Conservation (phyloP, 2,113 vertebrate species). For the Sterrhoptilus dennistouni region DNA sequence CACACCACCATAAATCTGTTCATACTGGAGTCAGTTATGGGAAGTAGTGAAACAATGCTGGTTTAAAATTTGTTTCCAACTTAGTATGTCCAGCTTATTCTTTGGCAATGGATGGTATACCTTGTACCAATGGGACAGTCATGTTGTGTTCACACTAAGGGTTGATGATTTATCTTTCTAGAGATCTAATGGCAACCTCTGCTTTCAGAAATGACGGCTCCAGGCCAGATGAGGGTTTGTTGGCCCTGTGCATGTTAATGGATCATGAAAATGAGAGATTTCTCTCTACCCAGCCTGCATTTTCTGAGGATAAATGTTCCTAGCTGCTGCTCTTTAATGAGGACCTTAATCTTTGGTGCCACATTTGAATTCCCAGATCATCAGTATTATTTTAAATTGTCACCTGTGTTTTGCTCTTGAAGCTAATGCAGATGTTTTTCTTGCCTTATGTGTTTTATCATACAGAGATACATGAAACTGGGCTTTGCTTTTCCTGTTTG, state of each 20-base stretch:
- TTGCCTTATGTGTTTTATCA: rapidly evolving
- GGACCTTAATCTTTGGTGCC: neutral
- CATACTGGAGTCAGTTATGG: neutral
- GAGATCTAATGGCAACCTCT: neutral
- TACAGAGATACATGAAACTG: neutral
- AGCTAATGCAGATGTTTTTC: neutral
- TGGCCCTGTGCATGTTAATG: neutral
- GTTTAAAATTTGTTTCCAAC: neutral
- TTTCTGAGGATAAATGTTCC: neutral
- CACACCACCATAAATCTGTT: neutral
- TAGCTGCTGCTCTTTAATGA: neutral
- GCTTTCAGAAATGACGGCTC: neutral
- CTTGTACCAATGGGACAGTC: neutral
- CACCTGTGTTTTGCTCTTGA: neutral
- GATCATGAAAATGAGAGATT: neutral
- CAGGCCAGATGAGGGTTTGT: neutral
- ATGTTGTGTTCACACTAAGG: neutral
- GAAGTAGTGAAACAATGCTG: neutral
- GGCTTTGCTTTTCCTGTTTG: neutral
- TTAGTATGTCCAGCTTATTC: neutral
- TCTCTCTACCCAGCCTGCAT: neutral
- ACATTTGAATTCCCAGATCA: neutral
- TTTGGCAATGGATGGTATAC: neutral
- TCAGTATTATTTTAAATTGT: neutral
- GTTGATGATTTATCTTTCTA: neutral